phyloP scores from a whole-genome alignment of 2,113 vertebrate genomes.

The Laticauda colubrina region DNA sequence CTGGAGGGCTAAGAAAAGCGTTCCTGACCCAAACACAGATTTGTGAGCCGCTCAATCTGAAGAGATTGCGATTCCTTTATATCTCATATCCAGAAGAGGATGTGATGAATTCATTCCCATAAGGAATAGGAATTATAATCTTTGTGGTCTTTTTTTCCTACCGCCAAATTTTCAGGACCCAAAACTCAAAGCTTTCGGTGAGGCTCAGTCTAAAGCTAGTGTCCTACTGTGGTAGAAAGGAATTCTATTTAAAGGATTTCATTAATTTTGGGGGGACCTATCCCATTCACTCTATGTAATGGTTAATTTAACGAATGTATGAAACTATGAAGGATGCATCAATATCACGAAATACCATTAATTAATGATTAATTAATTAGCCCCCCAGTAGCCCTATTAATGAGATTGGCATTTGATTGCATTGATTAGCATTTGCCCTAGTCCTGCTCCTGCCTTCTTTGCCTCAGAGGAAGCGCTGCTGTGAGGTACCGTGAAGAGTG shows the following conservation, averaged over 20 bases:
- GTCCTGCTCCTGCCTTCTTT: background rate
- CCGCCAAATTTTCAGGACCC: background rate
- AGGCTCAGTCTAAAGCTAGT: background rate
- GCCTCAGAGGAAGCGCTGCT: background rate
- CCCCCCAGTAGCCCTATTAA: background rate
- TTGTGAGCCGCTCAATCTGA: background rate
- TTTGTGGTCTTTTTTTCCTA: background rate
- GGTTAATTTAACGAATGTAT: background rate
- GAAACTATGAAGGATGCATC: background rate
- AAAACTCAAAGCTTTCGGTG: background rate
- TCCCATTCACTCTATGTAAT: background rate
- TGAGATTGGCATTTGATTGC: background rate
- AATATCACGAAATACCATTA: background rate
- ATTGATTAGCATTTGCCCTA: background rate
- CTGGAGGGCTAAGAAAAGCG: background rate
- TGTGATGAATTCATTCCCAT: background rate
- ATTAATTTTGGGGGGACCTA: background rate
- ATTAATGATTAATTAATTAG: background rate
- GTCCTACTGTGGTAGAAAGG: background rate
- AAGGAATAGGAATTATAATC: background rate
- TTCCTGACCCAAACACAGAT: background rate
- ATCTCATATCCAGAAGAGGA: background rate
- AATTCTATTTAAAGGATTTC: background rate
- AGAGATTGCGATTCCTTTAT: background rate
- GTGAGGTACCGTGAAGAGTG: background rate